phyloP scores from a whole-genome alignment of 2,888 invertebrate species.

The Reticulitermes lucifugus region DNA sequence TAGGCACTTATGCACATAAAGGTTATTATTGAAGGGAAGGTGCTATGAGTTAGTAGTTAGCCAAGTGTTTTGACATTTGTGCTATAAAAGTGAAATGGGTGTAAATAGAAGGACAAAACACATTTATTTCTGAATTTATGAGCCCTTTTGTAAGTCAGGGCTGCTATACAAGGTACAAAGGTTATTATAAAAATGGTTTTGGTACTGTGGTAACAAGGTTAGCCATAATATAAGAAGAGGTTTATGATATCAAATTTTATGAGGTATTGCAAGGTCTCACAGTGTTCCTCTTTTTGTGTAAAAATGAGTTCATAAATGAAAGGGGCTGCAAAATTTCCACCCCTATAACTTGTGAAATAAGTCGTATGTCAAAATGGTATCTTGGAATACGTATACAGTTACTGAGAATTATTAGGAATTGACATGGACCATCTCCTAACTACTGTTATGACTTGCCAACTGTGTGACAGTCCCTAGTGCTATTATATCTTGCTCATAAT shows the following conservation, averaged over 20 bases:
- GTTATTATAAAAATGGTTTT: slow-evolving; percentile 11
- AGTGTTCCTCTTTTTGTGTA: neutral
- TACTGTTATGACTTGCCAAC: slow-evolving; percentile 11
- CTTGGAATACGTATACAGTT: neutral
- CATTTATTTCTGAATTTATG: neutral
- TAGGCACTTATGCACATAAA: neutral
- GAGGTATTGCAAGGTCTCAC: slow-evolving; percentile 5
- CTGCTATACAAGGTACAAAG: neutral
- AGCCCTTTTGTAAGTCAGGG: neutral
- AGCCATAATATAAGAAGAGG: neutral
- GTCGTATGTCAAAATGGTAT: neutral
- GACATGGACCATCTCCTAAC: slow-evolving; percentile 1
- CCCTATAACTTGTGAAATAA: neutral
- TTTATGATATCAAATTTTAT: neutral
- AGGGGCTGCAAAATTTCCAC: slow-evolving; percentile 4
- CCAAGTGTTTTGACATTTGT: slow-evolving; percentile 3
- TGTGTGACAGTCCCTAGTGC: slow-evolving; percentile 1
- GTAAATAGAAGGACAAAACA: neutral
- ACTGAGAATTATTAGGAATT: neutral
- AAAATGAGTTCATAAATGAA: neutral
- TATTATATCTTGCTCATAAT: neutral
- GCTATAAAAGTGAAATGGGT: slow-evolving; percentile 11
- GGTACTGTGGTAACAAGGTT: neutral
- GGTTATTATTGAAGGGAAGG: slow-evolving; percentile 14
- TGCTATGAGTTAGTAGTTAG: neutral